A percentile compares a stretch with the other conserved stretches of the same genome.
phyloP scores from a whole-genome alignment of 2,113 vertebrate species.

The Leptobrachium ailaonicum region DNA sequence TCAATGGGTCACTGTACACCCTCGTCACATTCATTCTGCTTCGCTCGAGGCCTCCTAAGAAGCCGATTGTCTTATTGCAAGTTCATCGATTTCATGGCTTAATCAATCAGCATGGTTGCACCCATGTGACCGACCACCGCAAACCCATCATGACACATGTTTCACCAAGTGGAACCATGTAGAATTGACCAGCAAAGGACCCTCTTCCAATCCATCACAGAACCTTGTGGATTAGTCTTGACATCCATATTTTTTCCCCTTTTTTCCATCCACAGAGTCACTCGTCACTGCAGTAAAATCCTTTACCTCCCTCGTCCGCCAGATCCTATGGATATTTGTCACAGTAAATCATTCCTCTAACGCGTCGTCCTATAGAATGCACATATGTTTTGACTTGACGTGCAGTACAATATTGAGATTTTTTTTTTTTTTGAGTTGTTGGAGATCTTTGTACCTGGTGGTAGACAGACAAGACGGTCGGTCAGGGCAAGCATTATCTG shows the following conservation, averaged over 20 bases:
- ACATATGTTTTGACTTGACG: not conserved
- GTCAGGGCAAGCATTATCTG: not conserved
- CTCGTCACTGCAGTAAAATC: not conserved
- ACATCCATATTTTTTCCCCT: not conserved
- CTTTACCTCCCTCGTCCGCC: not conserved
- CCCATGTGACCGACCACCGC: not conserved
- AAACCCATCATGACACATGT: not conserved
- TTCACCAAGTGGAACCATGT: not conserved
- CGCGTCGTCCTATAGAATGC: slow-evolving; percentile 2
- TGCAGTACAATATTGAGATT: not conserved
- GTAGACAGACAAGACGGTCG: not conserved
- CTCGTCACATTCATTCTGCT: not conserved
- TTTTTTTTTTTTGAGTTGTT: not conserved
- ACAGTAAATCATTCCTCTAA: not conserved
- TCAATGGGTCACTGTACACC: not conserved
- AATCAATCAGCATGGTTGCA: not conserved
- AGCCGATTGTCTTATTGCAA: not conserved
- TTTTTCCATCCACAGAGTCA: not conserved
- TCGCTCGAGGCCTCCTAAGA: not conserved
- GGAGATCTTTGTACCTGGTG: not conserved
- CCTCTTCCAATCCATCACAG: not conserved
- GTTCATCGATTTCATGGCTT: not conserved
- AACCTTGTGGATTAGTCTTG: not conserved
- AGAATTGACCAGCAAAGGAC: not conserved
- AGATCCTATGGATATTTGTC: not conserved